Percentiles rank a stretch among this genome's conserved stretches.
Evolutionary conservation across 2,797 vertebrate species (phyloP).

Genomic region (Malurus splendens): DNA sequence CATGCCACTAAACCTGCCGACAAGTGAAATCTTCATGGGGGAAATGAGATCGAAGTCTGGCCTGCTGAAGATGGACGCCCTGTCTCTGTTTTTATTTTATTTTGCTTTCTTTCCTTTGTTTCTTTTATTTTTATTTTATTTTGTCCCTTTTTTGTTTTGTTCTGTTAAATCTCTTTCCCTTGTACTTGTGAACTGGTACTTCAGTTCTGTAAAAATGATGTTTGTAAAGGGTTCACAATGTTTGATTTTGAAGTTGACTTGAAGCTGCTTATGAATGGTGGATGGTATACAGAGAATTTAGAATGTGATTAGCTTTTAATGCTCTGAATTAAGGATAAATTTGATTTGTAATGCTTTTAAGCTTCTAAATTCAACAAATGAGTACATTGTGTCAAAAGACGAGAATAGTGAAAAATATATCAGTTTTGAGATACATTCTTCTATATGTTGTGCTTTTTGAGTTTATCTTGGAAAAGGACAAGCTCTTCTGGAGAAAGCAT

Average conservation of each 20-base stretch:
- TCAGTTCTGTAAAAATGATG: slow-evolving; percentile 69
- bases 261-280: slow-evolving; percentile 51
- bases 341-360: not conserved
- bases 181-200: slow-evolving; percentile 70
- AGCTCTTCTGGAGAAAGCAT: slow-evolving; percentile 1
- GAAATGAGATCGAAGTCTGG: slow-evolving; percentile 97
- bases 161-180: slow-evolving; percentile 75
- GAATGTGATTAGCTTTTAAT: slow-evolving; percentile 20
- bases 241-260: slow-evolving; percentile 58
- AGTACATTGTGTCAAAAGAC: not conserved
- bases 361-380: slow-evolving; percentile 21
- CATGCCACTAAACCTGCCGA: slow-evolving; percentile 85
- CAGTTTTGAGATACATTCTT: not conserved
- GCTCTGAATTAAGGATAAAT: slow-evolving; percentile 16
- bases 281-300: slow-evolving; percentile 8
- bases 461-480: slow-evolving; percentile 3
- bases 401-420: not conserved
- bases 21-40: slow-evolving; percentile 95
- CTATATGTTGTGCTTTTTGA: not conserved
- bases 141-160: slow-evolving; percentile 66
- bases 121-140: slow-evolving; percentile 41
- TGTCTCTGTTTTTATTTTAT: slow-evolving; percentile 55
- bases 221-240: slow-evolving; percentile 71
- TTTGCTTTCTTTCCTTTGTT: slow-evolving; percentile 77
- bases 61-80: slow-evolving; percentile 95